phyloP scores from a whole-genome alignment of 2,888 invertebrate species.

The Mechanitis messenoides region DNA sequence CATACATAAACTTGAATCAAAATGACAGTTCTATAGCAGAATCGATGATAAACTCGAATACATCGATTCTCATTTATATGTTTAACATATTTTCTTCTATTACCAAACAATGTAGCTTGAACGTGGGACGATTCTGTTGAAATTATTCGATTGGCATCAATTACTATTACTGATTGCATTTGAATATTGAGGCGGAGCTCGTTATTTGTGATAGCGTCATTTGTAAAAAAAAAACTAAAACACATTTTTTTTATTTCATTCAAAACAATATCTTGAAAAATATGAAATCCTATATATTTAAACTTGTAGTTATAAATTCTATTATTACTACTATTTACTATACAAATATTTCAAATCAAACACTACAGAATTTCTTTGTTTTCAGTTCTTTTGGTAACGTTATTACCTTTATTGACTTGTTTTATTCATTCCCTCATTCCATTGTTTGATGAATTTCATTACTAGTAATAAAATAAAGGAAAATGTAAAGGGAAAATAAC shows the following conservation, averaged over 20 bases:
- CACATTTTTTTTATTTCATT: too few species aligned
- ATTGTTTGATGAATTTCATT: slow-evolving; percentile 15
- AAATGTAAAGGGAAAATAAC: slow-evolving; percentile 12
- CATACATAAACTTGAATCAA: slow-evolving; percentile 11
- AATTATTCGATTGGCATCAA: slow-evolving; percentile 25
- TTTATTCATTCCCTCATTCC: slow-evolving; percentile 11
- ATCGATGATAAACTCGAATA: slow-evolving; percentile 21
- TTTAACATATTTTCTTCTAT: slow-evolving; percentile 21
- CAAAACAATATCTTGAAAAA: background rate
- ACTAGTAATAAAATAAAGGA: slow-evolving; percentile 12
- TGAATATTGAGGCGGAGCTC: slow-evolving; percentile 19
- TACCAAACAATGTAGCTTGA: slow-evolving; percentile 21
- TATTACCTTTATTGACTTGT: slow-evolving; percentile 14
- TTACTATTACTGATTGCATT: slow-evolving; percentile 24
- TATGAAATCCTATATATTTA: slow-evolving; percentile 7
- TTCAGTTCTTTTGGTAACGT: slow-evolving; percentile 5
- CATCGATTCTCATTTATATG: slow-evolving; percentile 17
- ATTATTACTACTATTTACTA: background rate
- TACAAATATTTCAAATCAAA: background rate
- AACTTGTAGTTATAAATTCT: too few species aligned
- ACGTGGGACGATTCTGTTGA: slow-evolving; percentile 19
- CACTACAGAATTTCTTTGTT: slow-evolving; percentile 7
- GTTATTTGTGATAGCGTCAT: slow-evolving; percentile 15
- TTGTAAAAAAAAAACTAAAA: slow-evolving; percentile 11
- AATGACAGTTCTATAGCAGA: slow-evolving; percentile 19